phyloP scores from a whole-genome alignment of 2,888 invertebrate species.

The Nomada fucata region DNA sequence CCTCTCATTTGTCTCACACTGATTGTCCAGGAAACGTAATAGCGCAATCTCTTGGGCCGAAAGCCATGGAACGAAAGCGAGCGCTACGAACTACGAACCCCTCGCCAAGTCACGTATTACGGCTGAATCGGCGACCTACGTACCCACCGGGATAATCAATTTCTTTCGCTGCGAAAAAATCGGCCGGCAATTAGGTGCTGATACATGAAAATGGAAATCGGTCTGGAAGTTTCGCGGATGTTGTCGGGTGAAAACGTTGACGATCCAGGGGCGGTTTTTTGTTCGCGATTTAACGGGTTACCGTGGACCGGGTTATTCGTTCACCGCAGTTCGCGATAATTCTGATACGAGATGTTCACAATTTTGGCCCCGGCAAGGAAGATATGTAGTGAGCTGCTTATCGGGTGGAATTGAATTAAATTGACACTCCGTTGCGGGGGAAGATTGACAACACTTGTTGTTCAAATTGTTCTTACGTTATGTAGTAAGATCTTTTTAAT shows the following conservation, averaged over 20 bases:
- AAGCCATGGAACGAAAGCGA: conserved; percentile 62
- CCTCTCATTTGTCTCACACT: conserved; percentile 81
- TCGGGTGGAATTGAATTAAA: too few relatives aligned
- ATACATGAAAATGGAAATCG: conserved; percentile 34
- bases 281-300: background rate
- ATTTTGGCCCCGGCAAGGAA: too few relatives aligned
- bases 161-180: conserved; percentile 62
- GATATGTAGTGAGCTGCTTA: too few relatives aligned
- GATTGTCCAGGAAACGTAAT: conserved; percentile 80
- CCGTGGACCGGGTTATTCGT: too few relatives aligned
- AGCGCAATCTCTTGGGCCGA: conserved; percentile 76
- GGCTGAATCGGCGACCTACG: conserved; percentile 64
- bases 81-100: conserved; percentile 50
- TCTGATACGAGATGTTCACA: too few relatives aligned
- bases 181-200: conserved; percentile 58
- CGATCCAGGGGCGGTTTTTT: background rate
- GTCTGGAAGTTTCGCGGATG: background rate
- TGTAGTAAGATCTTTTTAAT: too few relatives aligned
- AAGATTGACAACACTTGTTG: too few relatives aligned
- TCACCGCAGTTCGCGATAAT: too few relatives aligned
- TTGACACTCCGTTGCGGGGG: too few relatives aligned
- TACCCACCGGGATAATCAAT: conserved; percentile 74
- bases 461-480: too few relatives aligned
- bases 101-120: conserved; percentile 73
- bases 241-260: background rate